A percentile compares a stretch with the other conserved stretches of the same genome.
Conservation (phyloP, 2,888 invertebrate genomes). For the Chymomyza procnemis region DNA sequence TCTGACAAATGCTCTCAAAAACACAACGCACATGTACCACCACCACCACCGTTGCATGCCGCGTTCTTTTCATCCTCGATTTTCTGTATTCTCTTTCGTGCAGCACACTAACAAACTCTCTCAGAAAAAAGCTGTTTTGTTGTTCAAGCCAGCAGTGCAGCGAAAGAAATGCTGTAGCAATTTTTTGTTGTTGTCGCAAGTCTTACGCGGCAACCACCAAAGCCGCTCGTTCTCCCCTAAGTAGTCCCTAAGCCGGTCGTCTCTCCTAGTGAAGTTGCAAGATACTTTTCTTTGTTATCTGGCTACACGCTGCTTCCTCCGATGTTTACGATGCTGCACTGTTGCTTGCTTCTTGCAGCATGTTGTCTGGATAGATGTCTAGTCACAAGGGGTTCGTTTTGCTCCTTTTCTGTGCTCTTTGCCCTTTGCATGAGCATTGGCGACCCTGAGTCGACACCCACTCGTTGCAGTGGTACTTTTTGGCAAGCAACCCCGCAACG, state of each 20-base stretch:
- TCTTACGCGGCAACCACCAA: conserved; percentile 6
- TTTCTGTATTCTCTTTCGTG: background rate
- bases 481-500: conserved; percentile 27
- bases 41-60: conserved; percentile 7
- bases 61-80: conserved; percentile 45
- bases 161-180: background rate
- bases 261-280: conserved; percentile 19
- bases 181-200: background rate
- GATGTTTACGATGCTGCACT: conserved; percentile 5
- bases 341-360: too few species aligned
- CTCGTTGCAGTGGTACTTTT: background rate
- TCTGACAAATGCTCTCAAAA: background rate
- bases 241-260: conserved; percentile 38
- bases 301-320: conserved; percentile 39
- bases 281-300: conserved; percentile 24
- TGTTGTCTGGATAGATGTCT: conserved; percentile 50
- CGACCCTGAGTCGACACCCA: conserved; percentile 33
- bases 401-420: conserved; percentile 36
- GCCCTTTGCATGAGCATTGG: conserved; percentile 34
- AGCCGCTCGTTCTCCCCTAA: conserved; percentile 29
- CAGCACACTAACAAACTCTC: background rate
- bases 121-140: conserved; percentile 19
- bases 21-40: background rate
- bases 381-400: conserved; percentile 32
- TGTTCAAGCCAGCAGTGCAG: conserved; percentile 4